A percentile compares a stretch with the other conserved stretches of the same genome.
These are phyloP conservation scores for Eupithecia centaureata DNA, from an alignment of 2,888 invertebrate species.

Conservation along the genomic window DNA sequence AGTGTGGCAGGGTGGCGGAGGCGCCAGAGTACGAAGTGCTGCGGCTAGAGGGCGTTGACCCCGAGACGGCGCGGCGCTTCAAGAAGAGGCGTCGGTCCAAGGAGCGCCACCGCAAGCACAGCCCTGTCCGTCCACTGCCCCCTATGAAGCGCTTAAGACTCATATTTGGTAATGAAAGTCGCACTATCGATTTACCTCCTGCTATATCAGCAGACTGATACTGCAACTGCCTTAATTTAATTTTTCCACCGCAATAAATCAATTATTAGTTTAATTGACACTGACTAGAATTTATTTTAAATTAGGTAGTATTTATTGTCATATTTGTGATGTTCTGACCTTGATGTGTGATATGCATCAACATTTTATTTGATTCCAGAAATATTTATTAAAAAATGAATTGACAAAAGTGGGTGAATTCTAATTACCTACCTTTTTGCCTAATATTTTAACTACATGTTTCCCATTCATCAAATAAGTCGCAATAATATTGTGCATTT, in stretches of 20 bases:
- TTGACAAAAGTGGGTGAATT: slow-evolving; percentile 47
- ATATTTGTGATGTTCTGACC: slow-evolving; percentile 70
- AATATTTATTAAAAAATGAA: slow-evolving; percentile 64
- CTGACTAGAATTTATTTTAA: slow-evolving; percentile 79
- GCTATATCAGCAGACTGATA: slow-evolving; percentile 85
- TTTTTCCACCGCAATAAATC: slow-evolving; percentile 81
- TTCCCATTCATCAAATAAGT: slow-evolving; percentile 32
- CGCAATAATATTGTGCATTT: slow-evolving; percentile 26
- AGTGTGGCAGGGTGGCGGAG: slow-evolving; percentile 87
- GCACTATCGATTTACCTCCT: slow-evolving; percentile 94
- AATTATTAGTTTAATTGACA: slow-evolving; percentile 82
- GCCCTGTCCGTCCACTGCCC: slow-evolving; percentile 84
- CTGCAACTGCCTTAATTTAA: slow-evolving; percentile 72
- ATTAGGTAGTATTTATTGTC: slow-evolving; percentile 74
- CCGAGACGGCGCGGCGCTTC: slow-evolving; percentile 80
- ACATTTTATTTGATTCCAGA: slow-evolving; percentile 71
- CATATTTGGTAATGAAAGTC: slow-evolving; percentile 94
- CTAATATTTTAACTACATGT: slow-evolving; percentile 21
- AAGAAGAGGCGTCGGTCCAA: slow-evolving; percentile 83
- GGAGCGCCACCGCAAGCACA: slow-evolving; percentile 79
- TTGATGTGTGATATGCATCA: slow-evolving; percentile 73
- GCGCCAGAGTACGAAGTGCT: slow-evolving; percentile 93
- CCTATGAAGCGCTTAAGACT: slow-evolving; percentile 93
- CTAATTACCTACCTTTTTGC: slow-evolving; percentile 18
- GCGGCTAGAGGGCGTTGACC: slow-evolving; percentile 90